A percentile compares a stretch with the other conserved stretches of the same genome.
Evolutionary conservation across 2,113 vertebrate genomes (phyloP).

Genomic region (Paramormyrops kingsleyae): DNA sequence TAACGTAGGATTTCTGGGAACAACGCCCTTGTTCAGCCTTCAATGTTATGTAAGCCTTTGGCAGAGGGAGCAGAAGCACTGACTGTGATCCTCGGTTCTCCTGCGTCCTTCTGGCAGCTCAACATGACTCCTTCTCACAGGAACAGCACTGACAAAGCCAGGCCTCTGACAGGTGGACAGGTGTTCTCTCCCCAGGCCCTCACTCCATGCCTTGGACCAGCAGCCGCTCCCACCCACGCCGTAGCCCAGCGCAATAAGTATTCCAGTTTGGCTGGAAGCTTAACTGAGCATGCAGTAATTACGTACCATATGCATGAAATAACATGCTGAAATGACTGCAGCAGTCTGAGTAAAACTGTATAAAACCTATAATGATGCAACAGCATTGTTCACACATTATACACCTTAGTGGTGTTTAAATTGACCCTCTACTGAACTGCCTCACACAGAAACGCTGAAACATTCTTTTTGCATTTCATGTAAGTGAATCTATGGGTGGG

Average conservation of each 20-base stretch:
- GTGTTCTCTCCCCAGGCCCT: constrained; percentile 14
- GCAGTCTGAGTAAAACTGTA: not conserved
- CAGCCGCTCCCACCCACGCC: not conserved
- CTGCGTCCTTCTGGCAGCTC: constrained; percentile 7
- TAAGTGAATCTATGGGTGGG: not conserved
- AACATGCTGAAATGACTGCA: not conserved
- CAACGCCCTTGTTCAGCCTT: not conserved
- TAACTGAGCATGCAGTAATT: not conserved
- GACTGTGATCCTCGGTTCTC: not conserved
- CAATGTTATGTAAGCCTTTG: not conserved
- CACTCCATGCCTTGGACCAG: not conserved
- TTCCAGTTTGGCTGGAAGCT: not conserved
- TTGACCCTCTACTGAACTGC: not conserved
- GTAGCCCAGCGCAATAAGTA: not conserved
- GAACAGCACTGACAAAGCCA: constrained; percentile 1
- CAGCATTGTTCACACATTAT: not conserved
- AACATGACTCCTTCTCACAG: constrained; percentile 2
- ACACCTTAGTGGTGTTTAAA: not conserved
- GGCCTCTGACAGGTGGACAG: constrained; percentile 16
- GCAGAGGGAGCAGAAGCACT: not conserved
- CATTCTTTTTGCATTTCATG: not conserved
- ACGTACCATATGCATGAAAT: not conserved
- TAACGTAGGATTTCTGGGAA: not conserved
- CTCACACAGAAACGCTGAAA: not conserved
- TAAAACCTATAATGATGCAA: not conserved